These are phyloP conservation scores for Rhea americana DNA, from an alignment of 2,113 vertebrate species.

Conservation along the genomic window DNA sequence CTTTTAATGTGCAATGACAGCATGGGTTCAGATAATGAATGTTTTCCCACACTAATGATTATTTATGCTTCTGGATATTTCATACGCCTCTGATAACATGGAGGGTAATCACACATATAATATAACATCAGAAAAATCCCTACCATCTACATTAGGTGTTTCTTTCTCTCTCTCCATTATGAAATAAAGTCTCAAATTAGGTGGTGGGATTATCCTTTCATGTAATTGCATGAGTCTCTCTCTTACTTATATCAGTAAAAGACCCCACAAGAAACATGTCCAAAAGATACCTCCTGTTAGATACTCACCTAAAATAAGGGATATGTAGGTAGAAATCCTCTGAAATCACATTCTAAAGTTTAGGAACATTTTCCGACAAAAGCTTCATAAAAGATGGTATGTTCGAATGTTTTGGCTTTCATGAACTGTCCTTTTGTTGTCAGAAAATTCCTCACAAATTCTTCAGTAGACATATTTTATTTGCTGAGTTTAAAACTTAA, in stretches of 20 bases:
- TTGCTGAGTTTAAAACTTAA: neutral
- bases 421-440: neutral
- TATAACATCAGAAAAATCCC: no score
- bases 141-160: neutral
- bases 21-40: neutral
- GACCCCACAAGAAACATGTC: neutral
- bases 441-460: neutral
- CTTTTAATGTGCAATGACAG: neutral
- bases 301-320: neutral
- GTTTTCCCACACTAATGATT: neutral
- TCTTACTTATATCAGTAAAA: neutral
- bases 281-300: neutral
- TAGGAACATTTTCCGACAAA: neutral
- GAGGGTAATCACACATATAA: neutral
- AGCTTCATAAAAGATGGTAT: neutral
- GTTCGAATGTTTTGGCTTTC: neutral
- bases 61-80: neutral
- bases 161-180: neutral
- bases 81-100: neutral
- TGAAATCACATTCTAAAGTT: neutral
- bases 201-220: neutral
- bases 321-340: neutral
- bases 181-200: neutral
- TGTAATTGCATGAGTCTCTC: neutral
- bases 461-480: neutral